Conservation (phyloP, 2,797 vertebrate species). For the Bradypus variegatus region DNA sequence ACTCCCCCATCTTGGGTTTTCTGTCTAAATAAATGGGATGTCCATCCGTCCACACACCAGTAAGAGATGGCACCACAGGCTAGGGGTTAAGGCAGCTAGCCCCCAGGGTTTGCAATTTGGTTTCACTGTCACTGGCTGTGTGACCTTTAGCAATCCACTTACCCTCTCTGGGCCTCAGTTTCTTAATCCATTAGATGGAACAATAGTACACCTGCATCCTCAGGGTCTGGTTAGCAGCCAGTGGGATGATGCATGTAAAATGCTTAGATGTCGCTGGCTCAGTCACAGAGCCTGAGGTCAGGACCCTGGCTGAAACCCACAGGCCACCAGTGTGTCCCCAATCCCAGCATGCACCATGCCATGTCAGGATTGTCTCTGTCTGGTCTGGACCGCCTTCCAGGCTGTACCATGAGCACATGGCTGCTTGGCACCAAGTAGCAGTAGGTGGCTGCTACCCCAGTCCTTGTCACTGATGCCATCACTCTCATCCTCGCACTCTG, state of each 20-base stretch:
- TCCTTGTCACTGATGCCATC: fast-evolving
- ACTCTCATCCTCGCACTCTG: fast-evolving
- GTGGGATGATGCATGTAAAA: fast-evolving
- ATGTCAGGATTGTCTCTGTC: fast-evolving
- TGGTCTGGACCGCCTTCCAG: background rate
- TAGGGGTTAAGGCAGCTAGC: background rate
- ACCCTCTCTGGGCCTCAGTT: background rate
- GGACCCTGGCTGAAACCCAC: background rate
- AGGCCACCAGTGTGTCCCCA: fast-evolving
- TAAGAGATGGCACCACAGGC: background rate
- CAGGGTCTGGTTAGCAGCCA: background rate
- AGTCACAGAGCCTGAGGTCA: background rate
- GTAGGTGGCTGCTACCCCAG: fast-evolving
- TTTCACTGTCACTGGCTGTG: background rate
- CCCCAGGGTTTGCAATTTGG: background rate
- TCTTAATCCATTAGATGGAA: background rate
- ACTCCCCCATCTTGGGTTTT: background rate
- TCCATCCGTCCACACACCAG: background rate
- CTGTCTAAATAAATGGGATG: background rate
- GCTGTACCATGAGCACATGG: fast-evolving
- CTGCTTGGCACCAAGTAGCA: background rate
- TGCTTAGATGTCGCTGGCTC: background rate
- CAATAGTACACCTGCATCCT: fast-evolving
- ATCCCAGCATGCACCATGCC: fast-evolving
- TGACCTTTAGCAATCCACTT: background rate